Conservation (phyloP, 2,797 vertebrate species). For the Rousettus madagascariensis region DNA sequence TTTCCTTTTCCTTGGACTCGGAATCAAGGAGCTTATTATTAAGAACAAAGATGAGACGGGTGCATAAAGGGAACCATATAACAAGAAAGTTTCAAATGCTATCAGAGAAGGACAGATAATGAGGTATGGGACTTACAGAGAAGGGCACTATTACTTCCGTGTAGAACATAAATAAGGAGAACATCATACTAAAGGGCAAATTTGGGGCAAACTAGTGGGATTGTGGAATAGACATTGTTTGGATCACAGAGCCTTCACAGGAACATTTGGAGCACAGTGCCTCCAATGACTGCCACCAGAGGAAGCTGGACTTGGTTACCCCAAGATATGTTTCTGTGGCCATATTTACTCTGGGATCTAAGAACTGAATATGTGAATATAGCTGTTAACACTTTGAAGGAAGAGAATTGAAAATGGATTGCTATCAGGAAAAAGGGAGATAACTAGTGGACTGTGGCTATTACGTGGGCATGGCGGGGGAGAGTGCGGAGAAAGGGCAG, state of each 20-base stretch:
- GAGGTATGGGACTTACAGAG: not conserved
- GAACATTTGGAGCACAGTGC: not conserved
- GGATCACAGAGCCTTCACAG: not conserved
- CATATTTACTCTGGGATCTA: not conserved
- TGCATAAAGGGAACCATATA: not conserved
- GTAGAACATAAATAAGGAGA: not conserved
- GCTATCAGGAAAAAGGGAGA: not conserved
- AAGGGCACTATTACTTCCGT: not conserved
- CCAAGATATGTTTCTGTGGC: not conserved
- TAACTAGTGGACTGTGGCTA: not conserved
- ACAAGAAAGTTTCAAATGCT: not conserved
- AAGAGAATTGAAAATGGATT: not conserved
- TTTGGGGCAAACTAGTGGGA: not conserved
- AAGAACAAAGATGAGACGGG: not conserved
- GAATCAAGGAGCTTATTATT: not conserved
- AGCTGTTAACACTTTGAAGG: not conserved
- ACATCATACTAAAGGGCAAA: not conserved
- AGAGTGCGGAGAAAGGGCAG: not conserved
- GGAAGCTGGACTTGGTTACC: not conserved
- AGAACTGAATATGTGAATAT: not conserved
- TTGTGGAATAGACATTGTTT: not conserved
- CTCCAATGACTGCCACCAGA: not conserved
- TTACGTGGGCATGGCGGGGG: not conserved
- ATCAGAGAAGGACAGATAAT: not conserved
- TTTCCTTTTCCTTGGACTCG: slow-evolving; percentile 11